phyloP scores from a whole-genome alignment of 2,113 vertebrate genomes.

The Pseudorhombus dupliciocellatus region DNA sequence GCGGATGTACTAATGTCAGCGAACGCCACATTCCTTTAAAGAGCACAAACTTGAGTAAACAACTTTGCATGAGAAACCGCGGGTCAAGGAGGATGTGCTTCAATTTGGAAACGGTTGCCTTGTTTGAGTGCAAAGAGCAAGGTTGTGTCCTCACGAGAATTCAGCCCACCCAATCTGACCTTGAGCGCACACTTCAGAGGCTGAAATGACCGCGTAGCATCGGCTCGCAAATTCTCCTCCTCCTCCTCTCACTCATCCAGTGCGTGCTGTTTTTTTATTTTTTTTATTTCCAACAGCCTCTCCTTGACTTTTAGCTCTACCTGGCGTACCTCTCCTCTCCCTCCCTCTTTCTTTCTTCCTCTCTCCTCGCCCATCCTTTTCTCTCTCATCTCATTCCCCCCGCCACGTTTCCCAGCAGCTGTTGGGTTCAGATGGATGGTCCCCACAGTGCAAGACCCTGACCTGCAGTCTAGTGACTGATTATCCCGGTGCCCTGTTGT shows the following conservation, averaged over 20 bases:
- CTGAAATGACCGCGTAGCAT: constrained; percentile 27
- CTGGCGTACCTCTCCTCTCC: constrained; percentile 22
- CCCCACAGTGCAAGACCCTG: constrained; percentile 71
- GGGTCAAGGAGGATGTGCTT: constrained; percentile 40
- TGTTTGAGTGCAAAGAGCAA: constrained; percentile 44
- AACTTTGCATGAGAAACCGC: constrained; percentile 5
- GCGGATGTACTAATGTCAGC: too few species aligned
- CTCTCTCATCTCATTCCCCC: constrained; percentile 51
- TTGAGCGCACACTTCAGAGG: constrained; percentile 35
- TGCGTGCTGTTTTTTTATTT: neutral
- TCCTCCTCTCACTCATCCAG: constrained; percentile 21
- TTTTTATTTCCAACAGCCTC: constrained; percentile 48
- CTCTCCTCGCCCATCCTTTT: constrained; percentile 25
- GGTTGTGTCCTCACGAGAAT: constrained; percentile 42
- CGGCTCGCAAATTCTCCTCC: constrained; percentile 29
- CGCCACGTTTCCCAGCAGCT: constrained; percentile 69
- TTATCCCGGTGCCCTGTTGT: constrained; percentile 69
- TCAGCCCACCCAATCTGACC: constrained; percentile 48
- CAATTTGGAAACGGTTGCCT: constrained; percentile 31
- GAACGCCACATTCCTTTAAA: constrained; percentile 1
- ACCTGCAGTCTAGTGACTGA: constrained; percentile 76
- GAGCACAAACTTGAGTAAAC: neutral
- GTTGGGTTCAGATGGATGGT: constrained; percentile 76
- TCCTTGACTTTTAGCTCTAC: constrained; percentile 62
- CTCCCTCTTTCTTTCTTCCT: neutral